Conservation (phyloP, 2,888 invertebrate species). For the Opisthograptis luteolata region DNA sequence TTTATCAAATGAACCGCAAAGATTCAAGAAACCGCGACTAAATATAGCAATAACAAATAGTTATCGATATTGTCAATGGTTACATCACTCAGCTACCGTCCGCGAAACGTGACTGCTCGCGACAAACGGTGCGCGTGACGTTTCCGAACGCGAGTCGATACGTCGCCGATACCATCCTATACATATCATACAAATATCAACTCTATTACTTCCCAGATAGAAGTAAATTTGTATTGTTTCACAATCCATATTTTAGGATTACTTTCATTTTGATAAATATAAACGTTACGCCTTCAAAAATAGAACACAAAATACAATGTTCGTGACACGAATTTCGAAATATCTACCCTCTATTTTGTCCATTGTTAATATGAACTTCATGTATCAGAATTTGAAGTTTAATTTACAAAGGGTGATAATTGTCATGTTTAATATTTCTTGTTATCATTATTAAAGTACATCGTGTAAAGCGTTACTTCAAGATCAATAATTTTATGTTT, state of each 20-base stretch:
- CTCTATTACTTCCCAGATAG: slow-evolving; percentile 35
- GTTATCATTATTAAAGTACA: slow-evolving; percentile 14
- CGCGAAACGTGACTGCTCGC: slow-evolving; percentile 73
- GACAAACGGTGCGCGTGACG: slow-evolving; percentile 79
- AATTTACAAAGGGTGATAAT: not conserved
- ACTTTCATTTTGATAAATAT: slow-evolving; percentile 2
- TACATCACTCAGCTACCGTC: slow-evolving; percentile 70
- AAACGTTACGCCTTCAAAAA: slow-evolving; percentile 2
- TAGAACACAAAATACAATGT: slow-evolving; percentile 1
- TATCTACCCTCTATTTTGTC: slow-evolving; percentile 12
- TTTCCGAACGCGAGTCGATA: slow-evolving; percentile 69
- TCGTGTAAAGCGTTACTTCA: too few species aligned
- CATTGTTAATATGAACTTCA: slow-evolving; percentile 5
- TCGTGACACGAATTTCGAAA: slow-evolving; percentile 1
- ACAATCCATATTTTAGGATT: slow-evolving; percentile 29
- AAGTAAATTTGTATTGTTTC: slow-evolving; percentile 23
- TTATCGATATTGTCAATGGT: slow-evolving; percentile 50
- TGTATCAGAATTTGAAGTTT: not conserved
- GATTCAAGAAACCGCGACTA: too few species aligned
- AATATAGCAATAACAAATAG: too few species aligned
- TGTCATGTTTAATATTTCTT: slow-evolving; percentile 15
- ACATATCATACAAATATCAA: slow-evolving; percentile 41
- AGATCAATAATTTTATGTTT: too few species aligned
- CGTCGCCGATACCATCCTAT: slow-evolving; percentile 56
- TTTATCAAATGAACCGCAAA: too few species aligned